These are phyloP conservation scores for Ericerus pela DNA, from an alignment of 1,140 invertebrate genomes.

Conservation along the genomic window DNA sequence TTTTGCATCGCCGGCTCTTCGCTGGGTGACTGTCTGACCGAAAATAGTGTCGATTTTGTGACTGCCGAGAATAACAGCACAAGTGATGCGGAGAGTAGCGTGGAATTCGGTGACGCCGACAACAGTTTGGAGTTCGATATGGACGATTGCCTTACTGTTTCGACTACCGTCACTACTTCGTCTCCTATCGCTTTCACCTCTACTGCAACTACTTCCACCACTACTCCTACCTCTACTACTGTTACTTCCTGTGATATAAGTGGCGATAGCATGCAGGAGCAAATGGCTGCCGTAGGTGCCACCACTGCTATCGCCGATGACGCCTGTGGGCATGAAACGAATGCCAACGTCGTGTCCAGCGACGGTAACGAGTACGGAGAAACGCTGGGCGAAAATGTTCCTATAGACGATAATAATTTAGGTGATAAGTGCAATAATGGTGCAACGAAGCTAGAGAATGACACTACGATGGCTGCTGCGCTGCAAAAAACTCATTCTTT, in stretches of 20 bases:
- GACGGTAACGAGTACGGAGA: neutral
- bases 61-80: constrained; percentile 1
- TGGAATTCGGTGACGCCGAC: neutral
- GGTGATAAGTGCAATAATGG: neutral
- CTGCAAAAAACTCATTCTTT: no score
- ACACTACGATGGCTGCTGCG: no score
- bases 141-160: neutral
- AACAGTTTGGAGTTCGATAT: constrained; percentile 1
- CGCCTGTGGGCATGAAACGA: neutral
- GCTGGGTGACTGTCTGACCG: neutral
- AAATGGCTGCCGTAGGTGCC: no score
- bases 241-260: neutral
- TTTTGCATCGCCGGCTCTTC: no score
- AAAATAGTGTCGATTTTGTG: constrained; percentile 1
- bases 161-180: neutral
- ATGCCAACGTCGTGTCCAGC: neutral
- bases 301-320: neutral
- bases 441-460: neutral
- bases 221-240: neutral
- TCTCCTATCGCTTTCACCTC: neutral
- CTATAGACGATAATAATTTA: neutral
- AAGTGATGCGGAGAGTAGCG: neutral
- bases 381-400: neutral
- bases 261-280: neutral
- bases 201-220: neutral